Percentiles rank a stretch among this genome's conserved stretches.
phyloP scores from a whole-genome alignment of 2,888 invertebrate genomes.

The Scaptodrosophila latifasciaeformis region DNA sequence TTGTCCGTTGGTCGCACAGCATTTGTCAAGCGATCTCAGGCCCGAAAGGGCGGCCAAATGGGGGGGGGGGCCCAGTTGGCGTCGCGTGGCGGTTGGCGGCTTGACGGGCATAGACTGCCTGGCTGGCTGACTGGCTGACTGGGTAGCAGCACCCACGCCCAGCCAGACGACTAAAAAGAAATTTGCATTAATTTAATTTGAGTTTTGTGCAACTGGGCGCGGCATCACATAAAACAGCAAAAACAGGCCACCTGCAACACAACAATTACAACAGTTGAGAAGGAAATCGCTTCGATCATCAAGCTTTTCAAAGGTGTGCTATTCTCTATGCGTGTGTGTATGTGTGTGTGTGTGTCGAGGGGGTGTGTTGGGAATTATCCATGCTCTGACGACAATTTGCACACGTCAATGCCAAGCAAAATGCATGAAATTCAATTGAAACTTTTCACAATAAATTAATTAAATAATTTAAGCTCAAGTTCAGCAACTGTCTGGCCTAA shows the following conservation, averaged over 20 bases:
- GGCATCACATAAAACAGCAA: constrained; percentile 20
- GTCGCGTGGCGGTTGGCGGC: constrained; percentile 55
- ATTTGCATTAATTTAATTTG: constrained; percentile 47
- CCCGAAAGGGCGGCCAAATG: background rate
- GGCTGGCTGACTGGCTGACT: constrained; percentile 33
- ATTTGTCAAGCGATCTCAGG: constrained; percentile 1
- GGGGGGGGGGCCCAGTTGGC: constrained; percentile 43
- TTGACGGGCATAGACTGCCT: constrained; percentile 48
- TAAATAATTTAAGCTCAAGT: constrained; percentile 65
- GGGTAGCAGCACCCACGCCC: background rate
- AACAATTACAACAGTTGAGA: constrained; percentile 11
- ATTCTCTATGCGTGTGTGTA: background rate
- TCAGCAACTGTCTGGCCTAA: no score
- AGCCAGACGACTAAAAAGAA: background rate
- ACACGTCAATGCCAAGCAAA: background rate
- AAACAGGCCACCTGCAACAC: constrained; percentile 59
- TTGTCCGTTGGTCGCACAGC: constrained; percentile 34
- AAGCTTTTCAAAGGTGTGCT: no score
- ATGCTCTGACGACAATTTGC: constrained; percentile 10
- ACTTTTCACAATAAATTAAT: constrained; percentile 61
- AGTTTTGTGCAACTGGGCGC: constrained; percentile 60
- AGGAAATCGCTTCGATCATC: background rate
- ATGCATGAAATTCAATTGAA: constrained; percentile 49
- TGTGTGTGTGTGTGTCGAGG: background rate
- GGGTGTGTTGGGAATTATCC: constrained; percentile 15